Evolutionary conservation across 2,797 vertebrate genomes (phyloP).

Genomic region (Melanotaenia maccullochi): DNA sequence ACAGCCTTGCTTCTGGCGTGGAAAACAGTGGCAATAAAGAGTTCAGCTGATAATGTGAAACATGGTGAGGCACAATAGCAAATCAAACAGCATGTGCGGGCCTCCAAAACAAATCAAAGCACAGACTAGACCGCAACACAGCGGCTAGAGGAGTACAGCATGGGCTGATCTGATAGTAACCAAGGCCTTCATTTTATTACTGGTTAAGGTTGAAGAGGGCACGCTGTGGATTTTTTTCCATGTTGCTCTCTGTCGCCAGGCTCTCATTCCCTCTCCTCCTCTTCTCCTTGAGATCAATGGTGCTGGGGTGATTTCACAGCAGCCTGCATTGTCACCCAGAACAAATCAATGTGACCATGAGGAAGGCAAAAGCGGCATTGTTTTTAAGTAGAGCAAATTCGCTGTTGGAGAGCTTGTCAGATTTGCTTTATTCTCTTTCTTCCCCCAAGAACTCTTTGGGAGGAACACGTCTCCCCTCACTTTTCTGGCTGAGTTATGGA

Average conservation of each 20-base stretch:
- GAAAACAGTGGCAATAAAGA: slow-evolving; percentile 83
- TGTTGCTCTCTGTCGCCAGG: slow-evolving; percentile 78
- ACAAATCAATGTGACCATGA: slow-evolving; percentile 86
- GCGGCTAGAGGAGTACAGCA: slow-evolving; percentile 64
- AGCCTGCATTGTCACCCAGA: slow-evolving; percentile 81
- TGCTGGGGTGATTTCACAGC: slow-evolving; percentile 79
- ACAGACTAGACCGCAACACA: slow-evolving; percentile 48
- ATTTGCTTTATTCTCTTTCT: slow-evolving; percentile 78
- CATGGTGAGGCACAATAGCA: slow-evolving; percentile 77
- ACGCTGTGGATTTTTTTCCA: slow-evolving; percentile 71
- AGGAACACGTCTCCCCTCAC: slow-evolving; percentile 60
- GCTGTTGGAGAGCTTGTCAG: slow-evolving; percentile 82
- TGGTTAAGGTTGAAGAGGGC: slow-evolving; percentile 72
- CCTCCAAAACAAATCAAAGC: slow-evolving; percentile 78
- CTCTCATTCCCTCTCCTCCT: slow-evolving; percentile 70
- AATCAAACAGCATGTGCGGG: slow-evolving; percentile 73
- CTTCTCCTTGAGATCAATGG: slow-evolving; percentile 82
- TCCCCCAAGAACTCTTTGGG: slow-evolving; percentile 67
- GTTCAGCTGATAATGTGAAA: slow-evolving; percentile 81
- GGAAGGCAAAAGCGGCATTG: slow-evolving; percentile 80
- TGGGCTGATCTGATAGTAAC: slow-evolving; percentile 72
- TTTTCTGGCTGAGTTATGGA: slow-evolving; percentile 61
- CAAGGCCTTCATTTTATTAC: slow-evolving; percentile 73
- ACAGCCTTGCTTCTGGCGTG: slow-evolving; percentile 77
- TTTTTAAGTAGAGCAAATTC: slow-evolving; percentile 83